Evolutionary conservation across 2,888 invertebrate species (phyloP), one percentile per base, ranked within the genome.

Genomic region (Clunio marinus): DNA sequence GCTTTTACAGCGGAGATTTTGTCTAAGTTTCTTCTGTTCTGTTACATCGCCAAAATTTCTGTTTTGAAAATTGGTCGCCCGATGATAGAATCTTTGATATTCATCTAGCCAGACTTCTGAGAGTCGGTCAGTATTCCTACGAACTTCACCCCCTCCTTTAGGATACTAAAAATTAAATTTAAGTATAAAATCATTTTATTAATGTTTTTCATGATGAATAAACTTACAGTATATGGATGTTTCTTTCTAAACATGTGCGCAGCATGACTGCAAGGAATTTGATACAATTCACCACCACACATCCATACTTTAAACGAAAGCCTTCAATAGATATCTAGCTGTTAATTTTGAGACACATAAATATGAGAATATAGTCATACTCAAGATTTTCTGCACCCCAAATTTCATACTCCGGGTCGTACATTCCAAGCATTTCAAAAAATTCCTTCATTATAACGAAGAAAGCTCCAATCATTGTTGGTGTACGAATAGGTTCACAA

Each of bases 21-120:
- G 80, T 69, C 91, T 80, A 70, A 93, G 78, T 27, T 82, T 78
- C 75, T 83, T 87, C 59, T 92, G 81, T 4, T 82, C 82, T 20
- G 83, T 82, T 15, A 93, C 83, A 77, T 93, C 90, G 1, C 92
- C 92, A 78, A 81, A 91, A 74, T 91, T 88, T 59, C 90, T 91
- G 81, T 88, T 82, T 74, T 88, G 88, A 78, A 86, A 83, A 71
- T 90, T 91, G 5, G 51, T 66, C 13, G 51, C 13, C 17, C 55
- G 51, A 78, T 89, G 91, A 78, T 91, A 93, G 78, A 91, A 91
- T 75, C 88, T 84, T 74, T 88, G 87, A 78, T 87, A 89, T 72
- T 89, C 88, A 76, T 89, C 89, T 78, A 89, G 78, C 89, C 89
- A 89, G 51, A 92, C 87, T 80, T 91, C 89, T 62, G 91, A 91